Base-by-base conservation (phyloP, 2,888 invertebrate species). In the Eristalinus sepulchralis region DNA sequence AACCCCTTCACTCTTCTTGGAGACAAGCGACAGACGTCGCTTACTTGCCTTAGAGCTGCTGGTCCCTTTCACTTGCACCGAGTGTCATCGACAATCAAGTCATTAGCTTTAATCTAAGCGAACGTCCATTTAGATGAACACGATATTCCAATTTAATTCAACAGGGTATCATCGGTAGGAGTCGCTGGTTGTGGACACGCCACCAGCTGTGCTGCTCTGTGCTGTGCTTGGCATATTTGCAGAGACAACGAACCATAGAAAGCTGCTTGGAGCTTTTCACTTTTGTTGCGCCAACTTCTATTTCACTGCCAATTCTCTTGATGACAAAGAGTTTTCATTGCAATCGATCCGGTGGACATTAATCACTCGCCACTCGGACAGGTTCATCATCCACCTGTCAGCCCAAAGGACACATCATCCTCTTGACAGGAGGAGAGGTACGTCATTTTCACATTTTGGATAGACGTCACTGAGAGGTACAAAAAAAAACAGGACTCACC, bases 401-500 rank as follows among this genome's bases (percentile, higher is more conserved):
- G 39, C 8, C 17, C 17, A 47, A 47, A 17, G 47, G 47, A 47
- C 47, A 47, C 47, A 47, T 47, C 47, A 47, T 17, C 17, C 47
- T 8, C 1, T 17, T 0, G 8, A 2, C 17, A 17, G 8, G 17
- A 47, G n/a, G 17, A 47, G 17, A 17, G 5, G 27, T 47, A 17
- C 47, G 47, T 47, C 47, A 47, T 47, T 47, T 17, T 8, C 47
- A 47, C 47, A 17, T 8, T 8, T 1, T 47, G 47, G n/a, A 11
- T n/a, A 6, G 39, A 13, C n/a, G 39, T 3, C n/a, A n/a, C 5
- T 0, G 0, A 13, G 36, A 47, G n/a, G 6, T n/a, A n/a, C 13
- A 13, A 13, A 6, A 6, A 3, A 27, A 20, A 6, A 57, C 10
- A 53, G 1, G 34, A 80, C 87, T 88, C 76, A 88, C 88, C 88